These are phyloP conservation scores for Athalia rosae DNA, from an alignment of 2,888 invertebrate genomes.

Conservation along the genomic window DNA sequence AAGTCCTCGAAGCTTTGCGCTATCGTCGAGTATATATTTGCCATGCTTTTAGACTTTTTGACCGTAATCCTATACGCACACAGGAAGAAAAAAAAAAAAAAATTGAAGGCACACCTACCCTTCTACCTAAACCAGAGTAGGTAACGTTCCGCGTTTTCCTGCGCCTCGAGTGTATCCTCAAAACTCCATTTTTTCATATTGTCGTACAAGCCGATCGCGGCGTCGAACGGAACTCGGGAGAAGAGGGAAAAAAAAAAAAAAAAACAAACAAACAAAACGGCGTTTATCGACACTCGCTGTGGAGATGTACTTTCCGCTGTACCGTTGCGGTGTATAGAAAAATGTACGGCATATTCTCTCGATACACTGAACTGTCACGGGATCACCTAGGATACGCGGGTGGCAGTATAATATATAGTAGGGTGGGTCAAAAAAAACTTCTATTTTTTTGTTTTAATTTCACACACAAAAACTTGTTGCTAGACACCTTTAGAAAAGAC, in stretches of 20 bases:
- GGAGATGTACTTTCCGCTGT: constrained; percentile 20
- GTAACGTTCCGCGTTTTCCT: too few relatives aligned
- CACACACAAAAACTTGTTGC: too few relatives aligned
- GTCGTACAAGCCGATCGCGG: not conserved
- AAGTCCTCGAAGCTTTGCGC: constrained; percentile 2
- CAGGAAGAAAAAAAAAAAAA: not conserved
- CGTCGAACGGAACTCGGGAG: not conserved
- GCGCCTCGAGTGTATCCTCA: not conserved
- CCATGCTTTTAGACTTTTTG: not conserved
- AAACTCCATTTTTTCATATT: not conserved
- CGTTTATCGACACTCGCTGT: constrained; percentile 21
- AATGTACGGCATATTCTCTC: constrained; percentile 27
- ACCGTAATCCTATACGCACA: constrained; percentile 7
- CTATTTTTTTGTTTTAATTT: too few relatives aligned
- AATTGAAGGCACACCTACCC: not conserved
- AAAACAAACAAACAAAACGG: too few relatives aligned
- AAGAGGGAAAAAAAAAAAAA: too few relatives aligned
- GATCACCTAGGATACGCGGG: too few relatives aligned
- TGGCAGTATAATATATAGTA: too few relatives aligned
- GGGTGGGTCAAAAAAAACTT: too few relatives aligned
- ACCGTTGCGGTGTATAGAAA: not conserved
- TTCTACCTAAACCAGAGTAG: not conserved
- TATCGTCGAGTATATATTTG: not conserved
- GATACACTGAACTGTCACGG: not conserved
- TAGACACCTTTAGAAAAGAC: too few relatives aligned